A percentile compares a stretch with the other conserved stretches of the same genome.
Conservation (phyloP, 1,140 invertebrate species). For the Drosophila lini region DNA sequence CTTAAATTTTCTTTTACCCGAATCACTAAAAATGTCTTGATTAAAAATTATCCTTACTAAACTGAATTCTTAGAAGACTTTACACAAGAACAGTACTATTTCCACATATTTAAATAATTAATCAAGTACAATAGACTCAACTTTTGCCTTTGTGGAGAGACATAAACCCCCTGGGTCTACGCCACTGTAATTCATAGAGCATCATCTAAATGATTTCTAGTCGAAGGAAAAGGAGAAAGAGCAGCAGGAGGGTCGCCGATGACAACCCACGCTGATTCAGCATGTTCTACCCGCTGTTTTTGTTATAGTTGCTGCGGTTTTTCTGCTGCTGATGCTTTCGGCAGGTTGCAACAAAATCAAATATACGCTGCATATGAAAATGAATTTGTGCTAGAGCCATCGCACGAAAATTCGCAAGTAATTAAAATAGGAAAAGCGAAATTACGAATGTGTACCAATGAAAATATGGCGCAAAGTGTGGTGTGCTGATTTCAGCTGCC, state of each 20-base stretch:
- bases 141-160: too few relatives aligned
- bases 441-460: conserved; percentile 38
- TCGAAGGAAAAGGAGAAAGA: background rate
- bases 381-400: conserved; percentile 41
- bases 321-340: conserved; percentile 27
- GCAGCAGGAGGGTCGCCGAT: conserved; percentile 4
- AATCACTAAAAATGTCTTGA: background rate
- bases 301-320: conserved; percentile 34
- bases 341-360: conserved; percentile 62
- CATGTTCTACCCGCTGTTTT: conserved; percentile 37
- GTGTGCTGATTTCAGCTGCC: conserved; percentile 53
- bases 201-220: conserved; percentile 32
- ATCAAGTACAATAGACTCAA: background rate
- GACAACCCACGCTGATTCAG: conserved; percentile 60
- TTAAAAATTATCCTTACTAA: too few relatives aligned
- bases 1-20: fast-evolving
- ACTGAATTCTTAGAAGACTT: background rate
- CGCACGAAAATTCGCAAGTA: conserved; percentile 71
- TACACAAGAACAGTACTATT: background rate
- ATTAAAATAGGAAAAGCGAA: conserved; percentile 75
- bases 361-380: conserved; percentile 66
- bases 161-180: conserved; percentile 7
- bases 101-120: background rate
- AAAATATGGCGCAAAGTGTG: conserved; percentile 50
- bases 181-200: conserved; percentile 23